These are phyloP conservation scores for Nycteola revayana DNA, from an alignment of 2,888 invertebrate genomes.

Conservation along the genomic window DNA sequence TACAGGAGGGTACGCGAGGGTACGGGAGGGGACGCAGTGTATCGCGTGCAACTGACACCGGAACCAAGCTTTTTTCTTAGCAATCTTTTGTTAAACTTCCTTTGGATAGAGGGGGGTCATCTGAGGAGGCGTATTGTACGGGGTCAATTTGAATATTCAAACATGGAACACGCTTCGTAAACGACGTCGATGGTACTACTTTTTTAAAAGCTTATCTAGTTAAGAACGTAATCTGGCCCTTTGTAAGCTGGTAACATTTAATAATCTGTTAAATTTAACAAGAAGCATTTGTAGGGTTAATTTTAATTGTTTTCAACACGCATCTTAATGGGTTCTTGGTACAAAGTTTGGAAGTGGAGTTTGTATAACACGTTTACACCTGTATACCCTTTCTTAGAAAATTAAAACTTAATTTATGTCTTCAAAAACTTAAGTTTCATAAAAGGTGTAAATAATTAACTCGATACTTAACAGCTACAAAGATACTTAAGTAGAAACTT, in stretches of 20 bases:
- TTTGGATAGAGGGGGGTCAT: slow-evolving; percentile 44
- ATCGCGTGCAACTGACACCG: slow-evolving; percentile 68
- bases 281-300: slow-evolving; percentile 13
- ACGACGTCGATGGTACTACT: slow-evolving; percentile 53
- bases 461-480: no score
- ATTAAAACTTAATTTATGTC: no score
- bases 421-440: no score
- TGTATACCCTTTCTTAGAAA: no score
- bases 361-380: no score
- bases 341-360: no score
- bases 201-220: slow-evolving; percentile 25
- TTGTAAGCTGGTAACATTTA: slow-evolving; percentile 33
- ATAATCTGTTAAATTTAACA: slow-evolving; percentile 13
- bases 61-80: slow-evolving; percentile 67
- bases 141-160: slow-evolving; percentile 72
- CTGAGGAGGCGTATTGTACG: slow-evolving; percentile 50
- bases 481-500: no score
- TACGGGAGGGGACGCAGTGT: slow-evolving; percentile 28
- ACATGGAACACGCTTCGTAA: slow-evolving; percentile 57
- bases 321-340: no score
- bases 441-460: no score
- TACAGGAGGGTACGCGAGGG: no score
- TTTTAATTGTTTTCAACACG: no score
- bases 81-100: slow-evolving; percentile 68
- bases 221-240: slow-evolving; percentile 16